Conservation (phyloP, 2,113 vertebrate genomes). For the Nothoprocta perdicaria region DNA sequence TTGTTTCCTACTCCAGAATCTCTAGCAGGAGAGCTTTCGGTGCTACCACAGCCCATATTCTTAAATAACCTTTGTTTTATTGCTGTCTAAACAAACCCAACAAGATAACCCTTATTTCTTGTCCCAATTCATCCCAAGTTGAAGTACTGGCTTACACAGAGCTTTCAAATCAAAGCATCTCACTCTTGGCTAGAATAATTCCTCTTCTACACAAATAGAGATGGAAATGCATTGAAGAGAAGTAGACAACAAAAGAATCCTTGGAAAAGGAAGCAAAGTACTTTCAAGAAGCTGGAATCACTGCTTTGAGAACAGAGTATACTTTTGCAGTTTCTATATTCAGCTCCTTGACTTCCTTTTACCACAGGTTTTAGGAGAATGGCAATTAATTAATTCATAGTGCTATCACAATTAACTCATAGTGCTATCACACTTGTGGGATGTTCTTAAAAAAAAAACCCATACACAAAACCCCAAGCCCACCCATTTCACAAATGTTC, state of each 20-base stretch:
- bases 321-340: neutral
- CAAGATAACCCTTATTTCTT: neutral
- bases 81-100: neutral
- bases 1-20: neutral
- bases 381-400: neutral
- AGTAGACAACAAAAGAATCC: neutral
- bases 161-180: neutral
- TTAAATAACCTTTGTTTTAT: neutral
- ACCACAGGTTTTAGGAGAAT: neutral
- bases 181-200: neutral
- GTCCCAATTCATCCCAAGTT: neutral
- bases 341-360: constrained; percentile 23
- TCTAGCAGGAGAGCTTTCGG: neutral
- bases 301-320: neutral
- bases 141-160: neutral
- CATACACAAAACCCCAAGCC: too few species aligned
- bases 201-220: neutral
- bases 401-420: neutral
- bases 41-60: neutral
- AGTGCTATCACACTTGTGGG: constrained; percentile 13
- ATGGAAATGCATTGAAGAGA: neutral
- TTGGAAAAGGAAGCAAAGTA: neutral
- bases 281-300: neutral
- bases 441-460: neutral
- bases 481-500: constrained; percentile 1